Percentiles rank a stretch among this genome's conserved stretches.
phyloP scores from a whole-genome alignment of 2,888 invertebrate genomes.

The Macropis europaea region DNA sequence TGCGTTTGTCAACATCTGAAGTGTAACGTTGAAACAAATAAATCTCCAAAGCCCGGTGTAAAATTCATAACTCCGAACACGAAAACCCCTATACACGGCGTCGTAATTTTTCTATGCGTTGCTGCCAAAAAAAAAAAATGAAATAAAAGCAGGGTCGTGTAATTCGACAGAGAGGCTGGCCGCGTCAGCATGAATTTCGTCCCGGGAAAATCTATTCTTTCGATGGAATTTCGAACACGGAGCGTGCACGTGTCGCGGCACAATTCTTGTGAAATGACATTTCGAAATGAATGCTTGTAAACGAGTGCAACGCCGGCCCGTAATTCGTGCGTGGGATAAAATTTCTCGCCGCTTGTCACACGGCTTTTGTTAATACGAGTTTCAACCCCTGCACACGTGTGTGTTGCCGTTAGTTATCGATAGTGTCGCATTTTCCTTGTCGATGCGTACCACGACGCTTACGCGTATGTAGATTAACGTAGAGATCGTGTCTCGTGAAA shows the following conservation, averaged over 20 bases:
- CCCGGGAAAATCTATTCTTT: conserved; percentile 24
- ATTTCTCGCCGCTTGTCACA: conserved; percentile 31
- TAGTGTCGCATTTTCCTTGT: conserved; percentile 15
- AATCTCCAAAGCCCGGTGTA: too few relatives aligned
- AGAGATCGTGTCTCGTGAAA: not conserved
- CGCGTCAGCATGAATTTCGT: conserved; percentile 13
- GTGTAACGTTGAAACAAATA: too few relatives aligned
- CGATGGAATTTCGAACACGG: conserved; percentile 17
- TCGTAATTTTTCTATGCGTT: not conserved
- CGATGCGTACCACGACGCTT: not conserved
- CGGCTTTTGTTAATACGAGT: conserved; percentile 37
- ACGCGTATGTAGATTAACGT: not conserved
- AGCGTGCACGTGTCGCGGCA: conserved; percentile 12
- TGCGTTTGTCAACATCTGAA: too few relatives aligned
- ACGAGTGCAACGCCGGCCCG: conserved; percentile 40
- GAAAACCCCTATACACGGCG: not conserved
- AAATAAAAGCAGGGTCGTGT: not conserved
- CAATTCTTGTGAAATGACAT: conserved; percentile 42
- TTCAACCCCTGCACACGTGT: not conserved
- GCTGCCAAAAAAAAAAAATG: not conserved
- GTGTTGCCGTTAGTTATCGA: conserved; percentile 16
- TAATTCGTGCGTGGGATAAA: conserved; percentile 49
- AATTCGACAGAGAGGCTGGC: not conserved
- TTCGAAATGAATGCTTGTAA: conserved; percentile 44
- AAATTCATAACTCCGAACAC: not conserved